Conservation (phyloP, 2,113 vertebrate species). For the Willisornis vidua region DNA sequence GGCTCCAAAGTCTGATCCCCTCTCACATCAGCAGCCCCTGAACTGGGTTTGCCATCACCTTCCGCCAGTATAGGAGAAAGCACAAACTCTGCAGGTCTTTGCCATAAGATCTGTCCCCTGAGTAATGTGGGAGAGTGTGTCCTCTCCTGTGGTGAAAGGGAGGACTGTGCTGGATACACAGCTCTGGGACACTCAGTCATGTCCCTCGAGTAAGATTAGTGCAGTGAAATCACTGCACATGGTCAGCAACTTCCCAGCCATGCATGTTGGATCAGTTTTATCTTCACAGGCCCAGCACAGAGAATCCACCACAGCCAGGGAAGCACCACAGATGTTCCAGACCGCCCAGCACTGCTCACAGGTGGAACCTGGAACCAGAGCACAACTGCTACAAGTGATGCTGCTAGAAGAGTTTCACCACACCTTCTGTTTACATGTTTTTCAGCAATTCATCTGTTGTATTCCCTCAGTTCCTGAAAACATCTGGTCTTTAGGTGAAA, state of each 20-base stretch:
- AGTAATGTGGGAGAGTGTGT: fast-evolving
- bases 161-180: fast-evolving
- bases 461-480: background rate
- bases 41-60: background rate
- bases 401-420: background rate
- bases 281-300: background rate
- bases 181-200: background rate
- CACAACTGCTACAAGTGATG: background rate
- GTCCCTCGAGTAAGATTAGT: background rate
- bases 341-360: background rate
- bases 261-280: fast-evolving
- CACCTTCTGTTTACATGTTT: background rate
- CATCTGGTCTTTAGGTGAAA: background rate
- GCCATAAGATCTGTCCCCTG: background rate
- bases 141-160: background rate
- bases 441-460: background rate
- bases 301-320: background rate
- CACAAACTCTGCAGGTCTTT: background rate
- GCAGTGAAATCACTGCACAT: background rate
- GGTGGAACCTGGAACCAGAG: background rate
- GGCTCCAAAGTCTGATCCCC: background rate
- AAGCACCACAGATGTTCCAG: background rate
- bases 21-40: background rate
- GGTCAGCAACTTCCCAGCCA: background rate
- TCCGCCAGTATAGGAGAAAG: background rate